phyloP scores from a whole-genome alignment of 1,140 invertebrate genomes.

The Monomorium pharaonis region DNA sequence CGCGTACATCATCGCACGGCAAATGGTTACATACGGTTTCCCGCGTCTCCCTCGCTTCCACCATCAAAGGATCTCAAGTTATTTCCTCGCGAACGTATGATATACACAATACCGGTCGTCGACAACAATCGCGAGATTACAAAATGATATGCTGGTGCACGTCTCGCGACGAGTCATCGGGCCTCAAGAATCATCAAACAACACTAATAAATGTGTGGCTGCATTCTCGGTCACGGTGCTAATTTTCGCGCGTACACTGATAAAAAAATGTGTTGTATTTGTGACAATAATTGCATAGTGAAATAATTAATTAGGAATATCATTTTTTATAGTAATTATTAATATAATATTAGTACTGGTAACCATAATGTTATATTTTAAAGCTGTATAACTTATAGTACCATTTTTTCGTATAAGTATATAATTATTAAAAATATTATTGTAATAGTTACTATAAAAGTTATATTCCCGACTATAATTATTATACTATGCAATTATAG shows the following conservation, averaged over 20 bases:
- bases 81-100: not conserved
- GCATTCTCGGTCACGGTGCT: not conserved
- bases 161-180: slow-evolving; percentile 8
- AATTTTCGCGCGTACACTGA: not conserved
- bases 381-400: no score
- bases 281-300: no score
- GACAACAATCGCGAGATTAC: not conserved
- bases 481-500: no score
- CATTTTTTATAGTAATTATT: no score
- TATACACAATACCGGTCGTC: not conserved
- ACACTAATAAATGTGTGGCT: slow-evolving; percentile 42
- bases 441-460: no score
- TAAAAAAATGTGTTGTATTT: no score
- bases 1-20: not conserved
- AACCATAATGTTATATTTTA: no score
- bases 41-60: not conserved
- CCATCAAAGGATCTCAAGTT: not conserved
- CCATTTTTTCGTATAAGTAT: no score
- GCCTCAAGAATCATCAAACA: not conserved
- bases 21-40: not conserved
- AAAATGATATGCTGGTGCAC: slow-evolving; percentile 43
- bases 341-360: no score
- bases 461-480: no score
- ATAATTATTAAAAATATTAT: no score
- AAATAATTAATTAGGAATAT: no score